phyloP scores from a whole-genome alignment of 2,888 invertebrate genomes.

The Tipula confusa region DNA sequence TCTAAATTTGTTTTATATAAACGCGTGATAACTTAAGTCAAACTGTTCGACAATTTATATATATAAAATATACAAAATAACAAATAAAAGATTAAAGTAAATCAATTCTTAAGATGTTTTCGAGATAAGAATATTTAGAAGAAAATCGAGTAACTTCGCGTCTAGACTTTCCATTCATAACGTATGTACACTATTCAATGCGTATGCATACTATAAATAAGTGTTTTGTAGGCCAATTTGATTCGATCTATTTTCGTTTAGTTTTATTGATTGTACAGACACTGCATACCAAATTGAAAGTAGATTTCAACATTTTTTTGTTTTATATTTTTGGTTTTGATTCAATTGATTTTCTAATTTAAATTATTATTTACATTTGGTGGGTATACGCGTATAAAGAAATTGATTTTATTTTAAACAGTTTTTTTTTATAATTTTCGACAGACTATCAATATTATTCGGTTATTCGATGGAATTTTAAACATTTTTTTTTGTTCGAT shows the following conservation, averaged over 20 bases:
- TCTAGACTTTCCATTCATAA: conserved; percentile 1
- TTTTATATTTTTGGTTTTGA: neutral
- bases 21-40: neutral
- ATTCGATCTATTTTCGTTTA: conserved; percentile 3
- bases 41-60: neutral
- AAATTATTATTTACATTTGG: conserved; percentile 5
- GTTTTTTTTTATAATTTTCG: neutral
- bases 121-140: neutral
- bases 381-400: neutral
- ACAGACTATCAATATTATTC: conserved; percentile 14
- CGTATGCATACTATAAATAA: neutral
- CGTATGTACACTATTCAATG: neutral
- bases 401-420: neutral
- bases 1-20: neutral
- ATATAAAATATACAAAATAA: too few relatives aligned
- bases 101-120: neutral
- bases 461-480: neutral
- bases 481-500: neutral
- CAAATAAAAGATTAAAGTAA: neutral
- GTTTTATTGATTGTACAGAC: conserved; percentile 1
- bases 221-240: conserved; percentile 13
- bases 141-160: neutral
- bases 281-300: conserved; percentile 20
- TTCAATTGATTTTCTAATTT: conserved; percentile 9
- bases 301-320: neutral